Base-by-base conservation (phyloP, 2,113 vertebrate species). In the Oryzias celebensis region DNA sequence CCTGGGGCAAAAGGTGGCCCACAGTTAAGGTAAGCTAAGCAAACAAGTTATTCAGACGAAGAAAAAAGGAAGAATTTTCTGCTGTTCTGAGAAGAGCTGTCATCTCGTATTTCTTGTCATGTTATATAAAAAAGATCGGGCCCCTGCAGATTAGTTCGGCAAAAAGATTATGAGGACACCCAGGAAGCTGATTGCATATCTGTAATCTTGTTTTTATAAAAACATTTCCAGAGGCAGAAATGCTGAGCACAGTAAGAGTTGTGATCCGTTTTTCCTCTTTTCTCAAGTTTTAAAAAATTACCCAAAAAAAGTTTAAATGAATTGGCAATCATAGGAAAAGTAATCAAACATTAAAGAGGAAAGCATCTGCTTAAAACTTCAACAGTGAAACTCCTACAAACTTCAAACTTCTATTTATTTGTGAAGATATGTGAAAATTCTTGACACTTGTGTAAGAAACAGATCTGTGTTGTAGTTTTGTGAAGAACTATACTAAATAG, bases 131-230 rank as follows among this genome's bases (percentile, higher is more conserved):
- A 36, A 46, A 48, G 24, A 31, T 42, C 24, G 24, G 22, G 10
- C 46, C 68, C 62, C 58, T 28, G 51, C 76, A 52, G 63, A 52
- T 64, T 68, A 56, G 31, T 66, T 68, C 76, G 50, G 45, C 52
- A 52, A 59, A 20, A 2, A 15, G 60, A 73, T 75, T 77, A 68
- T 28, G 15, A 58, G 22, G 10, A 63, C 55, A 71, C 75, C 62
- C 68, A 75, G 76, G 58, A 58, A 65, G 31, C 66, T 71, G 78
- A 85, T 71, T 77, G 71, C 51, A 71, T 66, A 58, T 72, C 48
- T 69, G 53, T 73, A 73, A 77, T 79, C 69, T 65, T 58, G 66
- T 78, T 75, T 80, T 77, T 59, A 70, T 65, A 45, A 72, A 78
- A 82, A 81, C 46, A 80, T 69, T 68, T 82, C 57, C 60, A 71